These are phyloP conservation scores for Antheraea yamamai DNA, from an alignment of 2,888 invertebrate genomes.

Conservation along the genomic window DNA sequence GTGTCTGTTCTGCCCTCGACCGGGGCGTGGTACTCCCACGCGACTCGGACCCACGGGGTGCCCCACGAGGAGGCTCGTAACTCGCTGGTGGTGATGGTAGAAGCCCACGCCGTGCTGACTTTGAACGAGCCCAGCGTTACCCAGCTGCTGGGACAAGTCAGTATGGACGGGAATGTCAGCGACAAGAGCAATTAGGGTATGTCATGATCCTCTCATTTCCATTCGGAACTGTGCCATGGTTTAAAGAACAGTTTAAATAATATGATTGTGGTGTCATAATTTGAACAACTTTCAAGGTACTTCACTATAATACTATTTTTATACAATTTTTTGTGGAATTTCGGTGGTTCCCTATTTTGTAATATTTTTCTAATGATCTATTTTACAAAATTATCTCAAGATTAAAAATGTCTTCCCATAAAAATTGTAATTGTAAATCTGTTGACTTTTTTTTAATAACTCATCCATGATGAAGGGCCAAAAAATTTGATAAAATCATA, in stretches of 20 bases:
- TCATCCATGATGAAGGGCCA: not conserved
- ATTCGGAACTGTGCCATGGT: not conserved
- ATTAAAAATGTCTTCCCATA: not conserved
- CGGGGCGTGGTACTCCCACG: constrained; percentile 83
- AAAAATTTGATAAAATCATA: no score
- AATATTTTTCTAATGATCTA: not conserved
- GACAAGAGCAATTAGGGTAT: constrained; percentile 44
- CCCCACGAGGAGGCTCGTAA: constrained; percentile 82
- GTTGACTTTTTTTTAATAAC: not conserved
- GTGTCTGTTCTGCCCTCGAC: constrained; percentile 77
- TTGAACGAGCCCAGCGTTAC: constrained; percentile 73
- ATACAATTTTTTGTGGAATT: not conserved
- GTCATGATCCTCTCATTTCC: not conserved
- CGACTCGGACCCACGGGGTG: constrained; percentile 80
- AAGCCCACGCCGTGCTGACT: constrained; percentile 83
- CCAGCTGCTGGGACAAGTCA: constrained; percentile 68
- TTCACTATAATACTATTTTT: not conserved
- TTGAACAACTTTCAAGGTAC: no score
- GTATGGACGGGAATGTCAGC: constrained; percentile 49
- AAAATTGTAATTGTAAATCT: not conserved
- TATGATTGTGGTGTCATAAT: not conserved
- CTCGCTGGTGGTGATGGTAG: constrained; percentile 83
- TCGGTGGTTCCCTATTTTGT: not conserved
- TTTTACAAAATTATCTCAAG: not conserved
- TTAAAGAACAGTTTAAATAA: not conserved